A percentile compares a stretch with the other conserved stretches of the same genome.
phyloP scores from a whole-genome alignment of 2,113 vertebrate species.

The Arizona elegans region DNA sequence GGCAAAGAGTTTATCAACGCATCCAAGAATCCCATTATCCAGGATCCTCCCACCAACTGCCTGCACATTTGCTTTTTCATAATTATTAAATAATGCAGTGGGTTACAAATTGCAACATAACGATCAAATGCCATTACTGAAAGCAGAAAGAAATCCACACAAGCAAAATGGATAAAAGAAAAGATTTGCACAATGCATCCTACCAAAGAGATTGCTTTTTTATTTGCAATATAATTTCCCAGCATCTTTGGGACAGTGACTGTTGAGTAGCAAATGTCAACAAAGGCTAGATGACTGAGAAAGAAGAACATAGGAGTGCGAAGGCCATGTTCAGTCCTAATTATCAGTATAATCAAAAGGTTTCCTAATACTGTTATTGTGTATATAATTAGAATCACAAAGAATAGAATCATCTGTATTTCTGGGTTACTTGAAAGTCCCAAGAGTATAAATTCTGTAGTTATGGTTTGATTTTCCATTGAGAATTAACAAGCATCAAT shows the following conservation, averaged over 20 bases:
- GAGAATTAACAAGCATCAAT: not conserved
- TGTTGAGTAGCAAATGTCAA: not conserved
- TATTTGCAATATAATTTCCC: not conserved
- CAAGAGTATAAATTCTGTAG: constrained; percentile 35
- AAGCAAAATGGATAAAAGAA: not conserved
- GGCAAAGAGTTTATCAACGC: not conserved
- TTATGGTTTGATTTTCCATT: not conserved
- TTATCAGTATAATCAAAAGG: constrained; percentile 9
- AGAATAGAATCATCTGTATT: constrained; percentile 23
- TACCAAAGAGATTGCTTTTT: constrained; percentile 3
- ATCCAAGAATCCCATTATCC: not conserved
- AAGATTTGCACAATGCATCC: constrained; percentile 31
- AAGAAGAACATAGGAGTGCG: constrained; percentile 27
- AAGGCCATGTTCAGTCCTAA: not conserved
- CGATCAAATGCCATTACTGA: not conserved
- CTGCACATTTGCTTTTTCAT: not conserved
- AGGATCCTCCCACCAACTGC: not conserved
- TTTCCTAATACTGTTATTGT: not conserved
- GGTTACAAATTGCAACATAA: not conserved
- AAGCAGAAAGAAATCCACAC: not conserved
- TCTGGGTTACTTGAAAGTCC: constrained; percentile 17
- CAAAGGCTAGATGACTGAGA: constrained; percentile 11
- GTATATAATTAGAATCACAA: constrained; percentile 13
- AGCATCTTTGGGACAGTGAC: constrained; percentile 15
- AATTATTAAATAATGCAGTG: not conserved